Evolutionary conservation across 2,797 vertebrate species (phyloP), one percentile per base, ranked within the genome.

Genomic region (Gymnothorax javanicus): DNA sequence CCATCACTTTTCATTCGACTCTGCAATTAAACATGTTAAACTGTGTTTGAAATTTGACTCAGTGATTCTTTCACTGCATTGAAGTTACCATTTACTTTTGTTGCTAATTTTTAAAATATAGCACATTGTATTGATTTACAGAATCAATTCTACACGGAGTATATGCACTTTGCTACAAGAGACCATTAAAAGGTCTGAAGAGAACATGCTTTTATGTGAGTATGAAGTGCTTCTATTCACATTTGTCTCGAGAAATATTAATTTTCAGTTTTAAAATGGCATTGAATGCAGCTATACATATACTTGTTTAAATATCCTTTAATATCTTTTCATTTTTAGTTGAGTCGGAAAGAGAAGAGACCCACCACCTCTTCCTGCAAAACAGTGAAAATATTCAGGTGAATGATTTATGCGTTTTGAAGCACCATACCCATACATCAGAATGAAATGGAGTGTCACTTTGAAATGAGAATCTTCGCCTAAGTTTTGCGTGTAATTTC

Each of bases 271-370:
- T 60, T 75, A 77, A 79, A 58, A 27, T 86, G 23, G 8, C 17
- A 84, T 11, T 83, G 25, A 8, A 59, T 58, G 27, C 15, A 60
- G 59, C 5, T 81, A 0, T 81, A 0, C 25, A 73, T 27, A 9
- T 4, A 62, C 25, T 67, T 52, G 57, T 54, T 75, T 59, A 50
- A 62, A 50, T 27, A 7, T 20, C 1, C 3, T 7, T 11, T 81
- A 12, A 0, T 57, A 0, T 84, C 87, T 85, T 82, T 85, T 56
- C 87, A 17, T 91, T 91, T 93, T 91, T 88, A 99, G 98, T 97
- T 97, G 97, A 99, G 93, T 93, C 94, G 83, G 98, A 99, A 94
- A 96, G 96, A 93, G 97, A 98, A 93, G 97, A 98, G 96, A 97
- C 97, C 59, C 97, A 96, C 82, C 94, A 95, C 57, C 90, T 97